Evolutionary conservation across 2,888 invertebrate genomes (phyloP), one percentile per base, ranked within the genome.

Genomic region (Quadriops clusia): DNA sequence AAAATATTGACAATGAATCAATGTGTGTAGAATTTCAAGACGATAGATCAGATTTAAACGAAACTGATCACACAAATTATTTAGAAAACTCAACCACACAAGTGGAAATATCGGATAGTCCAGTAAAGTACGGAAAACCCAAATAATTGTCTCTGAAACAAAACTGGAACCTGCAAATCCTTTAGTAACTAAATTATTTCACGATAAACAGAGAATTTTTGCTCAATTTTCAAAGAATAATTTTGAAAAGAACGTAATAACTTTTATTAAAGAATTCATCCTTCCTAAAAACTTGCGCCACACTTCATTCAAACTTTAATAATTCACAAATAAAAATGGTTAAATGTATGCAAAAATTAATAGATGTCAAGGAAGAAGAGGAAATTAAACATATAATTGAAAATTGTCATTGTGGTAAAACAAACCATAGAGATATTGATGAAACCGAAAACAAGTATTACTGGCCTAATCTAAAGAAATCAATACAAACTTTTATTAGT

Each of bases 361-460:
- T 9, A 13, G 33, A 37, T n/a, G 17, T 38, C 5, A 23, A 13
- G 17, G 23, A 17, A 20, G 10, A 26, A 16, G 31, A 34, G 14
- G 36, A 36, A 28, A 14, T 23, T 16, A 17, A 9, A 7, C 5
- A 28, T 9, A 15, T 26, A 25, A 20, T 38, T 13, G 17, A 21
- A 27, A 28, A 36, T 14, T 28, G 36, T 17, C 34, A 39, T 9
- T 29, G 24, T 10, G 34, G 28, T 5, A 36, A 37, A 37, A 34
- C 34, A 6, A 36, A 39, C 17, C 34, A 34, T 15, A 9, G 31
- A 23, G 39, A 34, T 21, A 36, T 34, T n/a, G 13, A 24, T 4
- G 34, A 36, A 32, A 32, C 31, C n/a, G 8, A 14, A 23, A 11
- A 13, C 20, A 29, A 28, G 5, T 33, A 36, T 22, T 39, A 34